Evolutionary conservation across 2,888 invertebrate species (phyloP), one percentile per base, ranked within the genome.

Genomic region (Ennomos quercinarius): DNA sequence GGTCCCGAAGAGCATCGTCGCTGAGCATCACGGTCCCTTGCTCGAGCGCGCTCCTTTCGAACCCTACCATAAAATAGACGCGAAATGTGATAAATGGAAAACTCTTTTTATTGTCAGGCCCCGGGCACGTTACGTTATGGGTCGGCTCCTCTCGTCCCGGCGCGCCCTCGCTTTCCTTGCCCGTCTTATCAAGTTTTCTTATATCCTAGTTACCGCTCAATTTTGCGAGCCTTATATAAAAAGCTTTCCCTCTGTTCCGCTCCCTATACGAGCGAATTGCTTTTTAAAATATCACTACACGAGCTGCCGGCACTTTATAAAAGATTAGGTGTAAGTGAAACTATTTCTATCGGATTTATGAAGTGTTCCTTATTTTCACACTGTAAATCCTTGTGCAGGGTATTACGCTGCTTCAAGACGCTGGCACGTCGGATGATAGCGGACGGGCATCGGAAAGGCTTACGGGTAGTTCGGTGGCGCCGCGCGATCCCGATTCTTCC

Each of bases 401-500:
- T 91, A 94, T 96, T 89, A 94, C 95, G 87, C 93, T 95, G 90
- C 94, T 94, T 86, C 94, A 94, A 87, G 96, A 96, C 94, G 95
- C 96, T 89, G 96, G 96, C 83, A 96, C 96, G 84, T 96, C 96
- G 87, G 96, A 96, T 93, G 96, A 96, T 92, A 96, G 96, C 93
- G 96, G 96, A 80, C 94, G 96, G 89, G 96, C 96, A 78, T 96
- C 96, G 76, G 96, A 96, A 93, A 94, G 96, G 83, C 94, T 96
- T 86, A 95, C 96, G 87, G 95, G 95, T 90, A 95, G 96, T 90
- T 95, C 95, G 66, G 95, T 95, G 82, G 95, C 95, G 78, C 95
- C 95, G 80, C 94, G 96, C 85, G 96, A 96, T 92, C 95, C 96
- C 81, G 96, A 96, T 92, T 96, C 96, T 91, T 96, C 96, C 84